Evolutionary conservation across 2,113 vertebrate genomes (phyloP), one percentile per base, ranked within the genome.

Genomic region (Dunckerocampus dactyliophorus): DNA sequence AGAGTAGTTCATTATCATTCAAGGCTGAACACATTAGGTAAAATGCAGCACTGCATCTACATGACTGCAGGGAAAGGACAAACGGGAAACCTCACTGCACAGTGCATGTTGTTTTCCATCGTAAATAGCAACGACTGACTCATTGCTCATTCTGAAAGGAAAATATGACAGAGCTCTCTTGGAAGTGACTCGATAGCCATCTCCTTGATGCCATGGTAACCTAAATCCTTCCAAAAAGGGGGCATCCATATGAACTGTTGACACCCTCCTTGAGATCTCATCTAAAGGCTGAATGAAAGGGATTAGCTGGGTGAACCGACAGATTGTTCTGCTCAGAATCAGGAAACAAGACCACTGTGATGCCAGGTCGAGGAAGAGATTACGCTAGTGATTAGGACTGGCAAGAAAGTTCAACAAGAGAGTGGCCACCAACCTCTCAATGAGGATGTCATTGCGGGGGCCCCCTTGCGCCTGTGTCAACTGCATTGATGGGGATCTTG

Each of bases 251-350:
- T 63, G 72, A 60, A 63, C 19, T 79, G 75, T 69, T 75, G 74
- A 80, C 74, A 62, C 76, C 59, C 71, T 75, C 61, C 63, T 52
- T 59, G 19, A 50, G 67, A 74, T 63, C 61, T 61, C 6, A 48
- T 74, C 66, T 67, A 17, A 69, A 56, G 51, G 50, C 21, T 58
- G 34, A 80, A 72, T 75, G 62, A 79, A 75, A 46, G 43, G 79
- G 84, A 79, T 81, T 76, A 80, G 56, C 48, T 24, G 14, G 47
- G 62, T 67, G 62, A 75, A 74, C 68, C 63, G 72, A 54, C 68
- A 69, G 43, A 72, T 45, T 53, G 68, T 47, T 43, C 57, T 48
- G 61, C 47, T 67, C 72, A 43, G 61, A 69, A 52, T 42, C n/a
- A 65, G 76, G 60, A 82, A 80, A 75, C 64, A 55, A 45, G 58